Evolutionary conservation across 35 echinoderm and acorn worm species (phyloP).

Genomic region (Heliocidaris tuberculata): DNA sequence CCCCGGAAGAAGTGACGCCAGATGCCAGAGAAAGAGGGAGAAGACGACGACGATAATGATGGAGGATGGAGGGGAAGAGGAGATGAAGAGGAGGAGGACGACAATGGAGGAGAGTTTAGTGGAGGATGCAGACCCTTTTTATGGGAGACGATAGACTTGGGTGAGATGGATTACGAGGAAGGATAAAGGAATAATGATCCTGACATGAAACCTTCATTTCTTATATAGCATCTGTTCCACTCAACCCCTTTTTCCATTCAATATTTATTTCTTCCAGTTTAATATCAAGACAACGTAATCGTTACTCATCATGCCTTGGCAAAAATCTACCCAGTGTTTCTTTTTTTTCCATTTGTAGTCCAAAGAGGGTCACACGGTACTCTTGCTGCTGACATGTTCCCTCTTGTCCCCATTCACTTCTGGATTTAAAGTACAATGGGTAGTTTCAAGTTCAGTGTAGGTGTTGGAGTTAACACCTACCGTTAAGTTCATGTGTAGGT

Average conservation of each 20-base stretch:
- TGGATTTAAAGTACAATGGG: not conserved
- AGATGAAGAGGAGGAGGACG: not conserved
- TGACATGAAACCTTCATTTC: not conserved
- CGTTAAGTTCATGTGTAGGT: not conserved
- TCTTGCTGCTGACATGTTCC: not conserved
- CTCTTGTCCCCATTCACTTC: not conserved
- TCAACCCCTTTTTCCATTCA: not conserved
- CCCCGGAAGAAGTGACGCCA: conserved; percentile 36
- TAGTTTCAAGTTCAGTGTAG: not conserved
- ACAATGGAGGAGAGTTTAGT: not conserved
- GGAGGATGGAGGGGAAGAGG: not conserved
- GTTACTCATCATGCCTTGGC: not conserved
- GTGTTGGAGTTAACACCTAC: not conserved
- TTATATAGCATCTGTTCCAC: not conserved
- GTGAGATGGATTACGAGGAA: not conserved
- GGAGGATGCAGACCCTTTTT: not conserved
- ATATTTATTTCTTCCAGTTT: not conserved
- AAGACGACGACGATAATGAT: not conserved
- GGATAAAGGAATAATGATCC: not conserved
- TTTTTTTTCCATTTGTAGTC: not conserved
- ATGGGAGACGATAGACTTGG: not conserved
- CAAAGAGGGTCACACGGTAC: not conserved
- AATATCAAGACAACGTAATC: not conserved
- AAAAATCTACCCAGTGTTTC: not conserved
- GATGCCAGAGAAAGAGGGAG: conserved; percentile 23